These are phyloP conservation scores for Drosophila takahashii DNA, from an alignment of 1,140 invertebrate genomes.

Conservation along the genomic window DNA sequence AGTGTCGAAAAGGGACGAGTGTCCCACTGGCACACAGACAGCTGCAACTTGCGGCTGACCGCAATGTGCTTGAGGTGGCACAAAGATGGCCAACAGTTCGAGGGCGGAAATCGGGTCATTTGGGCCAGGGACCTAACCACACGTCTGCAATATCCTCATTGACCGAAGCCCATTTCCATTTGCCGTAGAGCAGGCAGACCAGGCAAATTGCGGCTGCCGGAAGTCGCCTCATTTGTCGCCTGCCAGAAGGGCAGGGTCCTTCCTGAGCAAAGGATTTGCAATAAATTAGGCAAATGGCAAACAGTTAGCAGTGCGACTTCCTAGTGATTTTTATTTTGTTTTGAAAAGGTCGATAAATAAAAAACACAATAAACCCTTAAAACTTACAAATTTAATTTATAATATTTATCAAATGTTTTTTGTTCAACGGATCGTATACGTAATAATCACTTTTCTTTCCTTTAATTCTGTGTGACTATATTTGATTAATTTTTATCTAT, in stretches of 20 bases:
- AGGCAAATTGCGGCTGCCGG: slow-evolving; percentile 58
- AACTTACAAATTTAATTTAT: too few relatives aligned
- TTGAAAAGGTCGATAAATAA: not conserved
- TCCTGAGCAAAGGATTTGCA: slow-evolving; percentile 20
- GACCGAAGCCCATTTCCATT: slow-evolving; percentile 58
- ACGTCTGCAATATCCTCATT: slow-evolving; percentile 46
- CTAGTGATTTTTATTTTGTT: not conserved
- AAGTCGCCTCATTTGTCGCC: slow-evolving; percentile 71
- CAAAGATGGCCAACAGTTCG: slow-evolving; percentile 23
- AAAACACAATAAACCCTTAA: too few relatives aligned
- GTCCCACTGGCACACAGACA: slow-evolving; percentile 12
- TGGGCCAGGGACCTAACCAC: slow-evolving; percentile 25
- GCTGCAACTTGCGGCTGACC: slow-evolving; percentile 58
- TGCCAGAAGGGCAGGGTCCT: slow-evolving; percentile 43
- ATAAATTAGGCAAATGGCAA: slow-evolving; percentile 10
- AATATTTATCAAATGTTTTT: too few relatives aligned
- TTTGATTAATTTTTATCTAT: too few relatives aligned
- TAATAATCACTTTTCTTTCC: too few relatives aligned
- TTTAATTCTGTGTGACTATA: too few relatives aligned
- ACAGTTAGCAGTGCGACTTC: not conserved
- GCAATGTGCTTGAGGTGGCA: slow-evolving; percentile 59
- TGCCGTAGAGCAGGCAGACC: slow-evolving; percentile 12
- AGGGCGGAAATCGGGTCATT: slow-evolving; percentile 39
- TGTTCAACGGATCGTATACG: too few relatives aligned
- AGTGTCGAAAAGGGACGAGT: slow-evolving; percentile 38